Evolutionary conservation across 2,888 invertebrate genomes (phyloP).

Genomic region (Synergus itoensis): DNA sequence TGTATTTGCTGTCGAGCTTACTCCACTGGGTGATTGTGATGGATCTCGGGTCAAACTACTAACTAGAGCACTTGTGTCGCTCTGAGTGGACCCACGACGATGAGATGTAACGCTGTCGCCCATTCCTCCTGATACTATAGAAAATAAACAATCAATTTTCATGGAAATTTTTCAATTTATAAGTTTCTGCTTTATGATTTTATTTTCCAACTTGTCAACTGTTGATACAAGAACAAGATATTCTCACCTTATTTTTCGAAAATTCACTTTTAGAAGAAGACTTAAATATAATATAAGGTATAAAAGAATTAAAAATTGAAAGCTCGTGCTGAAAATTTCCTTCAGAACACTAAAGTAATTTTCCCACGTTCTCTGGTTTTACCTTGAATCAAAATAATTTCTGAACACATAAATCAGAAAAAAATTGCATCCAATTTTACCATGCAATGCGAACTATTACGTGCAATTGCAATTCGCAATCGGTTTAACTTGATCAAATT

Average conservation of each 20-base stretch:
- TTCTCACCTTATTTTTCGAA: neutral
- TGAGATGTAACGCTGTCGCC: slow-evolving; percentile 77
- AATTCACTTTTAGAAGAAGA: no score
- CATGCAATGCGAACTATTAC: neutral
- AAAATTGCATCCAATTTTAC: neutral
- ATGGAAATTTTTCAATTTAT: neutral
- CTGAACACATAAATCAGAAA: neutral
- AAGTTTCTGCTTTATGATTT: neutral
- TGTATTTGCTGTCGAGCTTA: slow-evolving; percentile 77
- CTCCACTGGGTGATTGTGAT: slow-evolving; percentile 81
- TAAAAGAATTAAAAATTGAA: no score
- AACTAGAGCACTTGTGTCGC: slow-evolving; percentile 83
- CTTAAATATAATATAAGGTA: no score
- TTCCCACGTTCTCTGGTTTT: neutral
- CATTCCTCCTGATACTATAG: slow-evolving; percentile 77
- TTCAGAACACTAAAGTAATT: neutral
- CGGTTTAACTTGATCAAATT: neutral
- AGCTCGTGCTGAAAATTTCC: neutral
- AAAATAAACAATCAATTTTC: slow-evolving; percentile 45
- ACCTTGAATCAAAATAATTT: neutral
- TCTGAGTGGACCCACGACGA: slow-evolving; percentile 80
- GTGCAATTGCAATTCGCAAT: neutral
- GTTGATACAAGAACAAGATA: neutral
- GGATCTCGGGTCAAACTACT: slow-evolving; percentile 83
- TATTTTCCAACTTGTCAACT: neutral